Evolutionary conservation across 2,888 invertebrate species (phyloP).

Genomic region (Limulus polyphemus): DNA sequence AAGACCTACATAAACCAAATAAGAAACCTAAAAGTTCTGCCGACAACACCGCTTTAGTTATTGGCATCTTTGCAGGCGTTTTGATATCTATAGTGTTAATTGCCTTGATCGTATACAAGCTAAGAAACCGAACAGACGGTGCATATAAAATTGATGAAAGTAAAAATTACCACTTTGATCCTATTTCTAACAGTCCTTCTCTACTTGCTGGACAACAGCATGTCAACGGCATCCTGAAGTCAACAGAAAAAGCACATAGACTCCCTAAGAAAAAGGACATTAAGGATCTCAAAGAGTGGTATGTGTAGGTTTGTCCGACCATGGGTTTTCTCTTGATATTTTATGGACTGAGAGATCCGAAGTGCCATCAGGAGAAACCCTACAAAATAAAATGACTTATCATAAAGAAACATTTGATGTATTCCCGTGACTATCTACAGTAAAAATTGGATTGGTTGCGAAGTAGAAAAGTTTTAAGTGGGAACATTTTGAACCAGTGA

Average conservation of each 20-base stretch:
- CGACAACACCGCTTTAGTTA: slow-evolving; percentile 32
- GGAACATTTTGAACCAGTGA: too few species aligned
- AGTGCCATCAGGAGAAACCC: too few species aligned
- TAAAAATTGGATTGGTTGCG: too few species aligned
- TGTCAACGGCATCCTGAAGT: slow-evolving; percentile 10
- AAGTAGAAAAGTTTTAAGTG: too few species aligned
- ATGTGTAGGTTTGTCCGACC: slow-evolving; percentile 13
- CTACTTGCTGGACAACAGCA: slow-evolving; percentile 14
- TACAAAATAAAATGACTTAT: too few species aligned
- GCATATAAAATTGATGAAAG: slow-evolving; percentile 40
- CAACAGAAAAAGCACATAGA: slow-evolving; percentile 10
- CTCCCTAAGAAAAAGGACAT: slow-evolving; percentile 21
- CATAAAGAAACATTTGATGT: too few species aligned
- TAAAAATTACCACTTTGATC: slow-evolving; percentile 33
- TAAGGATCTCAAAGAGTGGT: slow-evolving; percentile 27
- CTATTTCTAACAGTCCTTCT: slow-evolving; percentile 10
- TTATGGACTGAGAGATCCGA: too few species aligned
- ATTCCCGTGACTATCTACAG: too few species aligned
- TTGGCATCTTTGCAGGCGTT: slow-evolving; percentile 79
- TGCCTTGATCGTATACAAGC: slow-evolving; percentile 29
- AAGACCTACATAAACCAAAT: slow-evolving; percentile 15
- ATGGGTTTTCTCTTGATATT: not conserved
- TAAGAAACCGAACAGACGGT: slow-evolving; percentile 32
- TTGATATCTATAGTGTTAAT: slow-evolving; percentile 56
- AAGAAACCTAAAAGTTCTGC: slow-evolving; percentile 17